Conservation (phyloP, 2,113 vertebrate species). For the Diadophis punctatus region DNA sequence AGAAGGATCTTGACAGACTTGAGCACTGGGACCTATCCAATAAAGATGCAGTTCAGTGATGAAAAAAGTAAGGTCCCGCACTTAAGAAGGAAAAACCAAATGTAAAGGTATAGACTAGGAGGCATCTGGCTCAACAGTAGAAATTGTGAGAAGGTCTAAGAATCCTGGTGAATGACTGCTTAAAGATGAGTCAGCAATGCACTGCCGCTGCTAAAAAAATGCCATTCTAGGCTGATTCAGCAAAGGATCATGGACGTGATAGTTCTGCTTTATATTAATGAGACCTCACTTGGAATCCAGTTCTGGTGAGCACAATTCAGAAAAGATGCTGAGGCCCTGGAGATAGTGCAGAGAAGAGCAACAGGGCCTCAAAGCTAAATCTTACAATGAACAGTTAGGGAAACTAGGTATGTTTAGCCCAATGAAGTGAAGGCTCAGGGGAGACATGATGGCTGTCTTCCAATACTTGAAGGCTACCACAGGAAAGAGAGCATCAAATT, state of each 20-base stretch:
- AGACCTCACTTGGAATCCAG: not conserved
- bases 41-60: not conserved
- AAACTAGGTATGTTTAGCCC: not conserved
- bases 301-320: not conserved
- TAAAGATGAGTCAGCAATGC: not conserved
- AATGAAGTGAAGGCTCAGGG: not conserved
- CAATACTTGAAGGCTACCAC: not conserved
- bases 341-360: too few species aligned
- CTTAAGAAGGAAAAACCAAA: not conserved
- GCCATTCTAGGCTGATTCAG: not conserved
- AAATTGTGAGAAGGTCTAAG: not conserved
- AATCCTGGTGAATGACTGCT: not conserved
- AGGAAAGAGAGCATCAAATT: not conserved
- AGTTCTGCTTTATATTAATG: not conserved
- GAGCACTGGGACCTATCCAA: not conserved
- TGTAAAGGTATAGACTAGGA: not conserved
- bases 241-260: not conserved
- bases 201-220: not conserved
- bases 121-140: not conserved
- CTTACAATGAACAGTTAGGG: too few species aligned
- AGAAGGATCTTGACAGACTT: not conserved
- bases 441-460: not conserved
- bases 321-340: not conserved
- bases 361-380: too few species aligned
- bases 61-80: not conserved